Base-by-base conservation (phyloP, 2,113 vertebrate species). In the Chaenocephalus aceratus region DNA sequence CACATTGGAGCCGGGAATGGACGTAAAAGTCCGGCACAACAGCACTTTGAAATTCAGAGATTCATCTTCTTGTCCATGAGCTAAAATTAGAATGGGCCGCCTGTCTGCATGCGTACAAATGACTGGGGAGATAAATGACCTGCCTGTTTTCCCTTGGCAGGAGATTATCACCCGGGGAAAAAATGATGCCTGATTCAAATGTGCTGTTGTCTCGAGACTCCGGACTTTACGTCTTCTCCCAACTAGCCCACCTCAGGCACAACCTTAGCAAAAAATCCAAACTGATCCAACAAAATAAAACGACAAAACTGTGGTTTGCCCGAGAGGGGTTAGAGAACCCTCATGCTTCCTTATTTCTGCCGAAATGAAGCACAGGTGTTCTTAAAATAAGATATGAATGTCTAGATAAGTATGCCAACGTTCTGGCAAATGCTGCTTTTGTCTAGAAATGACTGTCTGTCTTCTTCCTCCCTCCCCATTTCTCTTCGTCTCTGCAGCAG, bases 401-500 rank as follows among this genome's bases (percentile, higher is more conserved):
- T 64, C 67, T 53, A 58, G 65, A 75, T 77, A 36, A 68, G 30
- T 16, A n/a, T 26, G 21, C 10, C 45, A 61, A 6, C 3, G 1
- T 14, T 21, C 36, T 41, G 36, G 18, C n/a, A 57, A 16, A 77
- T 56, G 9, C 36, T 62, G n/a, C n/a, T 74, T 52, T 64, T 48
- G 21, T 64, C 57, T 15, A 67, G 56, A 61, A 84, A 60, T 92
- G 56, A 91, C 83, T 90, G 68, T 81, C 45, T 80, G 69, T 60
- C 23, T 51, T 41, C 73, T 53, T 76, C 73, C 62, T 59, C 12
- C 61, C 73, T 65, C 58, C 57, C 65, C 56, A 51, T 87, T 68
- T 89, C 48, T 86, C 88, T 94, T 94, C 94, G 95, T 83, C 52
- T 89, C 89, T 96, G 93, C 98, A 99, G 98, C 98, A 99, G 91